Conservation (phyloP, 2,797 vertebrate species). For the Eulemur albifrons region DNA sequence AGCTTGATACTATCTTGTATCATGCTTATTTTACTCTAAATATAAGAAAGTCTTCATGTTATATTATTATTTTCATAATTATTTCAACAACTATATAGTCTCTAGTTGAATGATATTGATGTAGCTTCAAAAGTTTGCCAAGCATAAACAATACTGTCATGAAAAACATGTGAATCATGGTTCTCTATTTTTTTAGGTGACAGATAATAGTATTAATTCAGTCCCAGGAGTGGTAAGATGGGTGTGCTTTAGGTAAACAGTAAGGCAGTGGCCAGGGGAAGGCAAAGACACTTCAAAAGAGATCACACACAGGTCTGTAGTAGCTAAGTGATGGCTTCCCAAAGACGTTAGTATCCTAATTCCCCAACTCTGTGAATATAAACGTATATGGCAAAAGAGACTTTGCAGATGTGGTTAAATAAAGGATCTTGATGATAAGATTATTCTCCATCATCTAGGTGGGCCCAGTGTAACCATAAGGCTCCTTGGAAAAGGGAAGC, state of each 20-base stretch:
- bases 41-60: not conserved
- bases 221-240: not conserved
- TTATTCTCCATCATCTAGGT: not conserved
- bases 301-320: not conserved
- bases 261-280: not conserved
- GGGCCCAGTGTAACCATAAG: fast-evolving
- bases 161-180: not conserved
- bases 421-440: not conserved
- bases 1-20: not conserved
- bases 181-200: not conserved
- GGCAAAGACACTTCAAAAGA: not conserved
- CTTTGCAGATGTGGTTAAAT: not conserved
- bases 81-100: not conserved
- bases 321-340: not conserved
- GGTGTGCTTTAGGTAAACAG: not conserved
- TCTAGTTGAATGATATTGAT: not conserved
- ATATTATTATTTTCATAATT: not conserved
- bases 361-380: not conserved
- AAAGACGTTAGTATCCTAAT: not conserved
- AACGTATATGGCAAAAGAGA: not conserved
- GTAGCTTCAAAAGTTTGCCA: not conserved
- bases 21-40: not conserved
- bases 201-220: not conserved
- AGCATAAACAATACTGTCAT: not conserved
- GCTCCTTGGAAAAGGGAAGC: not conserved